These are phyloP conservation scores for Drosophila glabriapex DNA, from an alignment of 2,888 invertebrate genomes.

Conservation along the genomic window DNA sequence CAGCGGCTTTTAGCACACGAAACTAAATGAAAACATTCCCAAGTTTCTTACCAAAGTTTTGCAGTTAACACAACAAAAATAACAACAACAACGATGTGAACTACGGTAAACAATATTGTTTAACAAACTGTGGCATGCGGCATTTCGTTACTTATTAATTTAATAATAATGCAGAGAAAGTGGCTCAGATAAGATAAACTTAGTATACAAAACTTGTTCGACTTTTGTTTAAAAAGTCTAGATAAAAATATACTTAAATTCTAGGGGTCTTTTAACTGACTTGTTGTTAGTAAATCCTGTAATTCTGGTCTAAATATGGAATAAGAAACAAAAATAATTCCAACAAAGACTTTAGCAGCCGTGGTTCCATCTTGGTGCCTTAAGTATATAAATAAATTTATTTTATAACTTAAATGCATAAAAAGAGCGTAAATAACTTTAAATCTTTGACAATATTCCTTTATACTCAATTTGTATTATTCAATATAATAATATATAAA, in stretches of 20 bases:
- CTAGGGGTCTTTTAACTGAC: neutral
- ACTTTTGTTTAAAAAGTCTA: neutral
- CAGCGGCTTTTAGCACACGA: slow-evolving; percentile 12
- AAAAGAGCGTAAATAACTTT: neutral
- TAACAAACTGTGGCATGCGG: slow-evolving; percentile 32
- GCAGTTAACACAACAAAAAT: slow-evolving; percentile 12
- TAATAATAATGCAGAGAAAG: neutral
- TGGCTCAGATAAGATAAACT: neutral
- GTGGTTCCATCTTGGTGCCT: neutral
- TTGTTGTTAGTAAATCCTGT: neutral
- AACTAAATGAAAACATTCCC: slow-evolving; percentile 16
- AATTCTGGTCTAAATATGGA: neutral
- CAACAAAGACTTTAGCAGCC: neutral
- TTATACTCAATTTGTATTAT: neutral
- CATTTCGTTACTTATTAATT: slow-evolving; percentile 3
- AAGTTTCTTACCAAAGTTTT: slow-evolving; percentile 35
- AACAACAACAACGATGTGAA: slow-evolving; percentile 21
- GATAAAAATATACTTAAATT: neutral
- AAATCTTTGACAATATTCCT: neutral
- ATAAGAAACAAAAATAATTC: neutral
- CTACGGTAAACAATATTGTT: slow-evolving; percentile 23
- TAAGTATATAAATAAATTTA: neutral
- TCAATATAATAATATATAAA: neutral
- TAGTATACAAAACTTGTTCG: neutral
- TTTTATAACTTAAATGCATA: neutral